Evolutionary conservation across 2,113 vertebrate species (phyloP).

Genomic region (Apus apus): DNA sequence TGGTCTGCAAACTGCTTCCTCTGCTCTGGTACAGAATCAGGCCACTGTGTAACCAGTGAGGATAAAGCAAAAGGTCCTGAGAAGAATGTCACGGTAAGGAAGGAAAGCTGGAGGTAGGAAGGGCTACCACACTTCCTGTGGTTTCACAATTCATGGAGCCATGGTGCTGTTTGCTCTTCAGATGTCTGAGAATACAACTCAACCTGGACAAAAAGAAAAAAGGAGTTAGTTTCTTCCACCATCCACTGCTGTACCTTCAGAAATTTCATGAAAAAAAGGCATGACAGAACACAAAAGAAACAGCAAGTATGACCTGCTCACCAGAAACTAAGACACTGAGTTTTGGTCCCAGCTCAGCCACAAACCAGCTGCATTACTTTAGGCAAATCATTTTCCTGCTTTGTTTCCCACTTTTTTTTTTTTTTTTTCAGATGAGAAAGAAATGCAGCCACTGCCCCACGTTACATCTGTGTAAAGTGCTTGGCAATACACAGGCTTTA

Average conservation of each 20-base stretch:
- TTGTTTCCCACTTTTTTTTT: neutral
- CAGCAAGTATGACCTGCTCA: neutral
- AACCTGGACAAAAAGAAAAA: neutral
- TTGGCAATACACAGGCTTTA: neutral
- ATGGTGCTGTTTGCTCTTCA: neutral
- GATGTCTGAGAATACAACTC: neutral
- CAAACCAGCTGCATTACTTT: neutral
- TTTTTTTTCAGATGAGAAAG: neutral
- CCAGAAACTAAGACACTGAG: neutral
- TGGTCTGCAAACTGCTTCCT: neutral
- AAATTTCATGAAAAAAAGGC: neutral
- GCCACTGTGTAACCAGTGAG: neutral
- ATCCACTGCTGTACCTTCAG: neutral
- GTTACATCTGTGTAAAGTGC: neutral
- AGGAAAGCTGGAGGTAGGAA: neutral
- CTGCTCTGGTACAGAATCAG: neutral
- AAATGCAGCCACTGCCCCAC: neutral
- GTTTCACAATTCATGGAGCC: slow-evolving; percentile 6
- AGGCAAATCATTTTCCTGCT: neutral
- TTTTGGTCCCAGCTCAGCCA: neutral
- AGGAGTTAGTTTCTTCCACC: neutral
- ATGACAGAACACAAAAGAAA: neutral
- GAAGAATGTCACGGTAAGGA: neutral
- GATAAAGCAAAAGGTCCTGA: neutral
- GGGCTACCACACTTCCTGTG: neutral